A percentile compares a stretch with the other conserved stretches of the same genome.
Evolutionary conservation across 2,888 invertebrate genomes (phyloP).

Genomic region (Scaeva pyrastri): DNA sequence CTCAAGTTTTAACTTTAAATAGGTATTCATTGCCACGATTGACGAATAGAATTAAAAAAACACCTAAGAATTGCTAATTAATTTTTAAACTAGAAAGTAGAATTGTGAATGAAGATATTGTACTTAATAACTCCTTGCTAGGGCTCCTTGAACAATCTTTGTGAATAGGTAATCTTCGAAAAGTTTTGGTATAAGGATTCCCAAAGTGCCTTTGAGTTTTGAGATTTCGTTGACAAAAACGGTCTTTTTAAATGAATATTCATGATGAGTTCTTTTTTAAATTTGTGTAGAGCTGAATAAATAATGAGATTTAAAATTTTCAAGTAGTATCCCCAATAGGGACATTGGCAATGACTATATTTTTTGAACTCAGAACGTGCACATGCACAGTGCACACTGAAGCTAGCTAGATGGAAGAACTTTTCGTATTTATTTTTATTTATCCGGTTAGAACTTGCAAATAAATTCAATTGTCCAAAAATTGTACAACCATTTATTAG

Average conservation of each 20-base stretch:
- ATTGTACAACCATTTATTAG: conserved; percentile 58
- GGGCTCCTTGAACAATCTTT: too few species aligned
- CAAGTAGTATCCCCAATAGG: conserved; percentile 34
- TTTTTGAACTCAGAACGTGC: neutral
- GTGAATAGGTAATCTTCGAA: too few species aligned
- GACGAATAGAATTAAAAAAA: too few species aligned
- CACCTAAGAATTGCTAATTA: too few species aligned
- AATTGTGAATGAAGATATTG: too few species aligned
- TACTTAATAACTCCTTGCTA: too few species aligned
- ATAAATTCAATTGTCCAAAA: conserved; percentile 68
- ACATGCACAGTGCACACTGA: neutral
- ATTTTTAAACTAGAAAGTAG: too few species aligned
- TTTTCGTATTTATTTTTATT: conserved; percentile 41
- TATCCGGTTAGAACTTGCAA: conserved; percentile 31
- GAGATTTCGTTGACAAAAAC: conserved; percentile 32
- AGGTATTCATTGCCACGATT: too few species aligned
- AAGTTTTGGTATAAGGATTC: neutral
- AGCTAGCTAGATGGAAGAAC: conserved; percentile 16
- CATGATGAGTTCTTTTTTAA: conserved; percentile 30
- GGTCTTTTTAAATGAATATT: conserved; percentile 52
- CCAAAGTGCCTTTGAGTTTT: conserved; percentile 23
- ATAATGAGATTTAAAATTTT: conserved; percentile 17
- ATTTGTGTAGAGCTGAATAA: conserved; percentile 15
- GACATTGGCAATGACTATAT: neutral
- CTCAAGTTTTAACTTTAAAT: too few species aligned